Evolutionary conservation across 2,888 invertebrate genomes (phyloP), one percentile per base, ranked within the genome.

Genomic region (Caprella mutica): DNA sequence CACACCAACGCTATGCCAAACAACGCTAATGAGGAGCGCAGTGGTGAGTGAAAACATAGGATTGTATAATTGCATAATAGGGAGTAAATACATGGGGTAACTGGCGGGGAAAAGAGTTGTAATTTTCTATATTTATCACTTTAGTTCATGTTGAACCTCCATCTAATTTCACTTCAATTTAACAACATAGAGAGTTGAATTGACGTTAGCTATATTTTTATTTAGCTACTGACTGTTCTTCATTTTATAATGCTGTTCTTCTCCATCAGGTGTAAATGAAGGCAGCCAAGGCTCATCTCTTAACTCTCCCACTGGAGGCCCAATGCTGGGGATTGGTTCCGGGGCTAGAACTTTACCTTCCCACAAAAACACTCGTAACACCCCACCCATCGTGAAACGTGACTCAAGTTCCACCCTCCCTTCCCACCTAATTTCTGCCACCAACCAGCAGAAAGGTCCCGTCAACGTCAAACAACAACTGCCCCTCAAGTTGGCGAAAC

Each of bases 401-500:
- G 66, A 66, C 29, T 66, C 65, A 24, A 66, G 65, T 26, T 66
- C 78, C 63, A 76, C 80, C 58, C 77, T 86, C 58, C 86, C 86
- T 1, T 73, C 82, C 39, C 84, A 86, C 73, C 72, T 87, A 61
- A 78, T 85, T 59, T 86, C 86, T 72, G 82, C 86, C 43, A 83
- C 82, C 48, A 86, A 86, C 73, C 84, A 86, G 68, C 82, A 85
- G 67, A 85, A 85, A 72, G 65, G 68, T 57, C 75, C 79, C 56
- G 68, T 76, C 55, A 78, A 77, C 68, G 81, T 91, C 1, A 89
- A 87, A 69, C 93, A 93, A 69, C 91, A 92, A 72, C 75, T 93
- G 60, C 93, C 93, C 0, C 76, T 91, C 66, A 92, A 92, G 71
- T 76, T 92, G 43, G 88, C 89, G n/a, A 81, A 81, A 26, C 75